These are phyloP conservation scores for Cephus sareptanus DNA, from an alignment of 2,888 invertebrate genomes.

Conservation along the genomic window DNA sequence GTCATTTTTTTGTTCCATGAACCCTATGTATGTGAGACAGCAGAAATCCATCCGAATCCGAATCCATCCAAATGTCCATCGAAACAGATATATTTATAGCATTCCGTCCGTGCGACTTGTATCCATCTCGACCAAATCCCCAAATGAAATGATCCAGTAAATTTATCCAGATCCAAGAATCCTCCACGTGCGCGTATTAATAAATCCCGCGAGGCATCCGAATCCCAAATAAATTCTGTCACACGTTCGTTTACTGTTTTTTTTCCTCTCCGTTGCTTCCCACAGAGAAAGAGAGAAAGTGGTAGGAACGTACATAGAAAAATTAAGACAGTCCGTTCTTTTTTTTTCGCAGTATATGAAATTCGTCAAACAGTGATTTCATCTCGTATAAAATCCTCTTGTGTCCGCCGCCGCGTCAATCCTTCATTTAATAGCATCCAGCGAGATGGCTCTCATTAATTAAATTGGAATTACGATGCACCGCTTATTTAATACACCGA, in stretches of 20 bases:
- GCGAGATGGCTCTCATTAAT: no score
- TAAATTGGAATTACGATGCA: no score
- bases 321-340: constrained; percentile 12
- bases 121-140: constrained; percentile 37
- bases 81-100: constrained; percentile 25
- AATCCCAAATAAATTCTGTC: constrained; percentile 32
- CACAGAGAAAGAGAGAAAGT: constrained; percentile 4
- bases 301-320: no score
- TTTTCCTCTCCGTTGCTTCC: constrained; percentile 15
- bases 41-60: constrained; percentile 6
- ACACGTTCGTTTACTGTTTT: constrained; percentile 20
- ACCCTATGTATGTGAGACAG: constrained; percentile 20
- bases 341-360: constrained; percentile 21
- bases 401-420: no score
- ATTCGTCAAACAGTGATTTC: constrained; percentile 7
- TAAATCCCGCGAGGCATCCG: constrained; percentile 39
- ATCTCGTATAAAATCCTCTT: no score
- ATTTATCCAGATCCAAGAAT: constrained; percentile 43
- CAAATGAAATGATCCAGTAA: constrained; percentile 36
- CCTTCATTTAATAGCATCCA: no score
- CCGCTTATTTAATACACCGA: no score
- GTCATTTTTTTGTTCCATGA: constrained; percentile 13
- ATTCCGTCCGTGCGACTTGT: constrained; percentile 27
- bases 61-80: constrained; percentile 12
- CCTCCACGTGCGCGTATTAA: constrained; percentile 42